Evolutionary conservation across 2,113 vertebrate species (phyloP).

Genomic region (Amblyopsis rosae): DNA sequence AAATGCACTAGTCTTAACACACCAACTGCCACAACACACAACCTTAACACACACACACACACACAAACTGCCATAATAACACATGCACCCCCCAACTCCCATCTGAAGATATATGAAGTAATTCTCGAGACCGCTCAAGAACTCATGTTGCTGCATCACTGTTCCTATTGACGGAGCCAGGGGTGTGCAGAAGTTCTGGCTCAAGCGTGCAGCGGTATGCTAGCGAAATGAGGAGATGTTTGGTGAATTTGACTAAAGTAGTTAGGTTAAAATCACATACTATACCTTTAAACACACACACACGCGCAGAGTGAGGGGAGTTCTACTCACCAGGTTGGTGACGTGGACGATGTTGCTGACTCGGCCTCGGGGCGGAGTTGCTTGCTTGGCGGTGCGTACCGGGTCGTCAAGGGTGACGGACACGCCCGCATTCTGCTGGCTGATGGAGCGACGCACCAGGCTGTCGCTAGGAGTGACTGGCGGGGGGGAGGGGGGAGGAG

Average conservation of each 20-base stretch:
- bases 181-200: too few species aligned
- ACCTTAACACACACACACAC: too few species aligned
- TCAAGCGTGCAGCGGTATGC: too few species aligned
- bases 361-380: slow-evolving; percentile 84
- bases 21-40: too few species aligned
- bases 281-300: background rate
- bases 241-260: too few species aligned
- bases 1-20: background rate
- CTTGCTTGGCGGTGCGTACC: slow-evolving; percentile 78
- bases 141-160: too few species aligned
- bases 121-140: too few species aligned
- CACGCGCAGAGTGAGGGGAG: background rate
- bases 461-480: slow-evolving; percentile 84
- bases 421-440: slow-evolving; percentile 87
- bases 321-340: slow-evolving; percentile 85
- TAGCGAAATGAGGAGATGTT: too few species aligned
- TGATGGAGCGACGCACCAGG: slow-evolving; percentile 87
- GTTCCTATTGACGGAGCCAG: too few species aligned
- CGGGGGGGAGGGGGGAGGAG: background rate
- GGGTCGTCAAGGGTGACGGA: slow-evolving; percentile 90
- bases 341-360: slow-evolving; percentile 86
- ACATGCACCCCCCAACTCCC: too few species aligned
- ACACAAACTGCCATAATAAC: too few species aligned
- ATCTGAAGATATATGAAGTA: too few species aligned
- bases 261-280: background rate